Evolutionary conservation across 2,888 invertebrate genomes (phyloP).

Genomic region (Ptychoptera contaminata): DNA sequence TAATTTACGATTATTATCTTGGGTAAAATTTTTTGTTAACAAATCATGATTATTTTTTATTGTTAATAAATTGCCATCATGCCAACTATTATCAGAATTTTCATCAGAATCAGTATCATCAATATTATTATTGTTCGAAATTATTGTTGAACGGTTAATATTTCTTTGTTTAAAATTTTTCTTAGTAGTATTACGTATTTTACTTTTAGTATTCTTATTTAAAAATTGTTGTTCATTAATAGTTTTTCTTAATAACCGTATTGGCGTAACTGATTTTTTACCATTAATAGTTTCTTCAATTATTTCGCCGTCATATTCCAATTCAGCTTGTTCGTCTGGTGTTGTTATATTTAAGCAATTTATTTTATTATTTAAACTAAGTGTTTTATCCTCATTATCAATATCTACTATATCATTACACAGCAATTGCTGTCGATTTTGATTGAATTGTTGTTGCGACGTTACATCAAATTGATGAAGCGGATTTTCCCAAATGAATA

Average conservation of each 20-base stretch:
- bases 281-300: conserved; percentile 47
- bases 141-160: no score
- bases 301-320: conserved; percentile 48
- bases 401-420: background rate
- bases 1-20: no score
- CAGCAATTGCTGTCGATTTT: conserved; percentile 2
- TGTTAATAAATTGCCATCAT: no score
- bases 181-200: no score
- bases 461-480: conserved; percentile 37
- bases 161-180: no score
- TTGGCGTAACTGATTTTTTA: conserved; percentile 52
- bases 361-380: conserved; percentile 9
- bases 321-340: conserved; percentile 55
- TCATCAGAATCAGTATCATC: conserved; percentile 35
- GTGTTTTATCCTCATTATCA: conserved; percentile 1
- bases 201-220: no score
- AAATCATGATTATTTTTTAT: no score
- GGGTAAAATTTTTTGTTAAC: no score
- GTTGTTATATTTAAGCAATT: conserved; percentile 37
- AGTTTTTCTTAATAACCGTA: conserved; percentile 39
- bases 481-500: conserved; percentile 69
- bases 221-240: conserved; percentile 18
- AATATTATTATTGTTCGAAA: conserved; percentile 9
- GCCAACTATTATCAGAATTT: background rate
- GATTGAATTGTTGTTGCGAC: conserved; percentile 2